Evolutionary conservation across 2,797 vertebrate genomes (phyloP).

Genomic region (Hybognathus amarus): DNA sequence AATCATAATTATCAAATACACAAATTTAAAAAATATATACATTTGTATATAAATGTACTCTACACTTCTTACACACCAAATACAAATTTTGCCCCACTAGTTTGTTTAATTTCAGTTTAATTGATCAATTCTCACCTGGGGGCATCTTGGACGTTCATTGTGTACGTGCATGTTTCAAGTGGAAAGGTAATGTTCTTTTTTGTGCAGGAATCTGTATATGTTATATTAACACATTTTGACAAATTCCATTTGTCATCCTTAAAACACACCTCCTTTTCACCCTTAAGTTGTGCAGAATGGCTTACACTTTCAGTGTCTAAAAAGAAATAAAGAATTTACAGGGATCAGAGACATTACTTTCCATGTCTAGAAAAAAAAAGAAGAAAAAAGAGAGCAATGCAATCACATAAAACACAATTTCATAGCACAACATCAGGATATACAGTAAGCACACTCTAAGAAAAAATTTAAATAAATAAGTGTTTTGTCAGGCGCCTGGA

Average conservation of each 20-base stretch:
- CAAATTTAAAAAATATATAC: too few relatives aligned
- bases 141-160: background rate
- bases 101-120: background rate
- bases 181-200: accelerated
- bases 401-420: too few relatives aligned
- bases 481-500: too few relatives aligned
- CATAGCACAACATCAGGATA: too few relatives aligned
- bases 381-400: too few relatives aligned
- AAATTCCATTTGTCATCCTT: background rate
- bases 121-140: background rate
- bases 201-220: accelerated
- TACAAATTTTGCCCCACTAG: background rate
- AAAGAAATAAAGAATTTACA: too few relatives aligned
- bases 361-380: too few relatives aligned
- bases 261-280: background rate
- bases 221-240: accelerated
- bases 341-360: background rate
- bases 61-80: background rate
- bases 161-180: conserved; percentile 30
- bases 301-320: accelerated
- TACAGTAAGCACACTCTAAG: too few relatives aligned
- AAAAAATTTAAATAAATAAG: too few relatives aligned
- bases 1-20: background rate
- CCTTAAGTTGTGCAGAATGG: too few relatives aligned
- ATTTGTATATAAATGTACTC: background rate